Evolutionary conservation across 2,888 invertebrate species (phyloP), one percentile per base, ranked within the genome.

Genomic region (Leucozona laternaria): DNA sequence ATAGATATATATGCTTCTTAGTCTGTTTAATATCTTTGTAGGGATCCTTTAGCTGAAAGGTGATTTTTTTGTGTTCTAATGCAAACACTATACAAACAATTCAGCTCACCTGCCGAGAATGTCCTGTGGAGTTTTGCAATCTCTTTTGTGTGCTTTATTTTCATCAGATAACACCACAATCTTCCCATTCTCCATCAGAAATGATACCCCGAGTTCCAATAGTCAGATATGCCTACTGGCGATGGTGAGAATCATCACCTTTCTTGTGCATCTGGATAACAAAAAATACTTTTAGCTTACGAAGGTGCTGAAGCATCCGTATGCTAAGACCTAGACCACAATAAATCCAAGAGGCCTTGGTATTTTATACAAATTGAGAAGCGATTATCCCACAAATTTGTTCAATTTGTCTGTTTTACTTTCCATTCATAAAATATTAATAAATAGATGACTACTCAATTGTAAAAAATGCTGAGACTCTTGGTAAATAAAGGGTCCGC

Each of bases 21-120:
- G 45, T 20, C 43, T 58, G 11, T 17, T 15, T 28, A 3, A 17
- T 53, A 34, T 43, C 34, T 37, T 62, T 34, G 58, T 55, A 50
- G 48, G 25, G 48, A 64, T 25, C 31, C 37, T 64, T 45, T 3
- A 28, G 45, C n/a, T 28, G 31, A 17, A 64, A 79, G 53, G 48
- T 60, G 55, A 58, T 80, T 60, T 76, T 68, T 80, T 82, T 81
- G 48, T 73, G 48, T 73, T 73, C 25, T 58, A 70, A 70, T 82
- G 82, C 79, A 82, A 82, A 82, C 78, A 78, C 64, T n/a, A n/a
- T n/a, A 34, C 71, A 71, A 80, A 66, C 71, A 64, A 79, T 79
- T 84, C 75, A 70, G 64, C 79, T 78, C 71, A 86, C 82, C 82
- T 86, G 78, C n/a, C n/a, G 13, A 7, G 34, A 50, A 13, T 34